A percentile compares a stretch with the other conserved stretches of the same genome.
Evolutionary conservation across 2,888 invertebrate genomes (phyloP).

Genomic region (Drosophila lutescens): DNA sequence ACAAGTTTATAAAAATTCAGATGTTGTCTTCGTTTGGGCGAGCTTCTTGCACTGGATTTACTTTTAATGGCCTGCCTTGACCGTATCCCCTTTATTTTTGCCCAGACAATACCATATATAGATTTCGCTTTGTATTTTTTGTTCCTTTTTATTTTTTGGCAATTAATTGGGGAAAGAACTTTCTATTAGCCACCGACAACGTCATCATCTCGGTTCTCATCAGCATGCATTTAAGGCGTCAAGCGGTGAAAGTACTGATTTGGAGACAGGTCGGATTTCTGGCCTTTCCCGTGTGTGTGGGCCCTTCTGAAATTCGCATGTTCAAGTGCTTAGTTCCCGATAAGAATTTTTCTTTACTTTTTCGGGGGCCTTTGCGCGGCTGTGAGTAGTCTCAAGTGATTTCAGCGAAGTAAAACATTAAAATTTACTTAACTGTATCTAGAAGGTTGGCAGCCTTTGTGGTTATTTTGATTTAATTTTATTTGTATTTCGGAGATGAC

Average conservation of each 20-base stretch:
- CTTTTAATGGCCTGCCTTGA: conserved; percentile 66
- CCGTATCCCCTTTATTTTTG: conserved; percentile 35
- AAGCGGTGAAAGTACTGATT: conserved; percentile 65
- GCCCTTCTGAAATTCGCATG: conserved; percentile 42
- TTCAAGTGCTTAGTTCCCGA: conserved; percentile 54
- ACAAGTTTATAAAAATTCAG: conserved; percentile 71
- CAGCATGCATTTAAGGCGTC: conserved; percentile 65
- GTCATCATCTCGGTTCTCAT: conserved; percentile 59
- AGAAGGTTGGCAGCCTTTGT: conserved; percentile 50
- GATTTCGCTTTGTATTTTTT: conserved; percentile 38
- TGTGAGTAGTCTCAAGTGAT: conserved; percentile 36
- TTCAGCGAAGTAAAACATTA: conserved; percentile 57
- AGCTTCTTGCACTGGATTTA: conserved; percentile 72
- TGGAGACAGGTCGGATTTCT: conserved; percentile 27
- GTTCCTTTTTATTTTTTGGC: conserved; percentile 42
- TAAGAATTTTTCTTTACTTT: conserved; percentile 28
- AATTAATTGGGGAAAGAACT: conserved; percentile 71
- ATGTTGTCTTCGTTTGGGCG: conserved; percentile 44
- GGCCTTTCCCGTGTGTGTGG: conserved; percentile 32
- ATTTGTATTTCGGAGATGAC: conserved; percentile 19
- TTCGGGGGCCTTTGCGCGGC: conserved; percentile 17
- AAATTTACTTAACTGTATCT: conserved; percentile 76
- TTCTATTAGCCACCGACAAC: conserved; percentile 69
- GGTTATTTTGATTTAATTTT: conserved; percentile 45
- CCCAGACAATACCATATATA: conserved; percentile 3